Evolutionary conservation across 2,797 vertebrate species (phyloP).

Genomic region (Orientallactaga sibirica): DNA sequence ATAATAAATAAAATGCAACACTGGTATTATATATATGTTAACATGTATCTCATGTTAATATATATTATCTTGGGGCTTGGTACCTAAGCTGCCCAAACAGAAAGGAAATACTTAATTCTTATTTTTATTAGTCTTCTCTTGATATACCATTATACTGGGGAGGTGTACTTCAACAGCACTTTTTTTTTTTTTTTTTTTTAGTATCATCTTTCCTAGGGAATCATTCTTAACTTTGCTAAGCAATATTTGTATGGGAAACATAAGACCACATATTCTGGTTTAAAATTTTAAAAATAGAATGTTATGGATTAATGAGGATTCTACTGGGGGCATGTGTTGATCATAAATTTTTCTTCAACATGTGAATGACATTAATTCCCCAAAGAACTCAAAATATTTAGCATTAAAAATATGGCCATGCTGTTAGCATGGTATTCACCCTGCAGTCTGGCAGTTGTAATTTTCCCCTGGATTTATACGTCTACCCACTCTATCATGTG

Average conservation of each 20-base stretch:
- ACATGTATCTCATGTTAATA: background rate
- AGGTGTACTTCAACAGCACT: background rate
- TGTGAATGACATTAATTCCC: conserved; percentile 72
- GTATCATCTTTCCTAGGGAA: conserved; percentile 36
- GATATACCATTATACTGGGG: background rate
- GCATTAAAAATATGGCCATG: conserved; percentile 52
- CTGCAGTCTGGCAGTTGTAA: conserved; percentile 57
- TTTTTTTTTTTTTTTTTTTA: background rate
- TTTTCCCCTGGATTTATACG: conserved; percentile 66
- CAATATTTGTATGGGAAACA: background rate
- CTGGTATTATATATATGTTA: background rate
- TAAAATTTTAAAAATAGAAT: conserved; percentile 69
- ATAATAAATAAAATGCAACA: no score
- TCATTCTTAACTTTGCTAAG: conserved; percentile 27
- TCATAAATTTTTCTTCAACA: conserved; percentile 67
- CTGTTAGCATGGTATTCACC: conserved; percentile 56
- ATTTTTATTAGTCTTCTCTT: background rate
- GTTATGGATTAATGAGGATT: conserved; percentile 62
- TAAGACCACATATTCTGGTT: conserved; percentile 50
- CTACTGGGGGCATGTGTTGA: background rate
- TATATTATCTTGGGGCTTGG: background rate
- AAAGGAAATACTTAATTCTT: background rate
- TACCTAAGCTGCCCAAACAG: background rate
- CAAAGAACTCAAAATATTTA: conserved; percentile 72
- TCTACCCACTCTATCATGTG: conserved; percentile 52